These are phyloP conservation scores for Cygnus buccinator DNA, from an alignment of 2,113 vertebrate genomes.

Conservation along the genomic window DNA sequence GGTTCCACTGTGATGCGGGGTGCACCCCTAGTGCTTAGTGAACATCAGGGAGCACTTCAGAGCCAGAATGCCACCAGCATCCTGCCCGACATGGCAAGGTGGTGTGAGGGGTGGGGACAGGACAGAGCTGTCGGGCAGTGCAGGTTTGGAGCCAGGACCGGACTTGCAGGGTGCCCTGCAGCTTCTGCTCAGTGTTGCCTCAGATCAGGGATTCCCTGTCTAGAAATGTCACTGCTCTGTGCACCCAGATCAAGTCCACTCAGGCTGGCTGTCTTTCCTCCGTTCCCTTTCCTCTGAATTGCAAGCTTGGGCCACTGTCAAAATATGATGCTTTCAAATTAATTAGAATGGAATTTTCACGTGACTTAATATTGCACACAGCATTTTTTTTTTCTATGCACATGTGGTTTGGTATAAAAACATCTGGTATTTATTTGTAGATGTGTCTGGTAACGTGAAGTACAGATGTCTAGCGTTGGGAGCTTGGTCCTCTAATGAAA, in stretches of 20 bases:
- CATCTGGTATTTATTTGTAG: background rate
- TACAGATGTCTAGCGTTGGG: background rate
- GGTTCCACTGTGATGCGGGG: background rate
- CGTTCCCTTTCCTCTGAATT: background rate
- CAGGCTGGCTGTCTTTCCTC: background rate
- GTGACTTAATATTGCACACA: background rate
- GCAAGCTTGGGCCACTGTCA: background rate
- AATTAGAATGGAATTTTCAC: background rate
- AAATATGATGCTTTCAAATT: background rate
- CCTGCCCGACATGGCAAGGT: fast-evolving
- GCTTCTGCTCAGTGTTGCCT: background rate
- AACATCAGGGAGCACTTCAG: background rate
- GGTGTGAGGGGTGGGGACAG: background rate
- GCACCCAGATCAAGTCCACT: background rate
- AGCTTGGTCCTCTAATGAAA: background rate
- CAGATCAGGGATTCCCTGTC: fast-evolving
- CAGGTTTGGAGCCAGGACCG: background rate
- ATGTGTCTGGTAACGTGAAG: background rate
- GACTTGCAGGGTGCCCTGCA: fast-evolving
- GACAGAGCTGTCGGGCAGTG: background rate
- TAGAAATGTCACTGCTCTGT: background rate
- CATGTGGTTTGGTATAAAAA: background rate
- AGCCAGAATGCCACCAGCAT: background rate
- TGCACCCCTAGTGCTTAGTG: background rate
- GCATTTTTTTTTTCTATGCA: background rate